A percentile compares a stretch with the other conserved stretches of the same genome.
phyloP scores from a whole-genome alignment of 2,888 invertebrate species.

The Perithous albicinctus region DNA sequence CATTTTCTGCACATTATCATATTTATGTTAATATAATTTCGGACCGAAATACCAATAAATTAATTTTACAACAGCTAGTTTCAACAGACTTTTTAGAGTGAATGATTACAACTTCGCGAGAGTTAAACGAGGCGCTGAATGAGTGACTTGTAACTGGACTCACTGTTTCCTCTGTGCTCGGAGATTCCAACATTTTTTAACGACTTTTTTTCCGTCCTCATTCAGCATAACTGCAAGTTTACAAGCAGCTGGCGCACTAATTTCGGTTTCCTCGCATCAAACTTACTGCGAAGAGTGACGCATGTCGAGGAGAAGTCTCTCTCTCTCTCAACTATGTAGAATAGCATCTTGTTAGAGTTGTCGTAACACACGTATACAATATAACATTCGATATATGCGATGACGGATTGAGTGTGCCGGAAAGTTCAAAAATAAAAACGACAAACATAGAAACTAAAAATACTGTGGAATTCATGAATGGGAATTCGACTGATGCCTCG shows the following conservation, averaged over 20 bases:
- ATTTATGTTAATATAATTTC: too few species aligned
- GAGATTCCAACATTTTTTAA: conserved; percentile 1
- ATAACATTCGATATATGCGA: not conserved
- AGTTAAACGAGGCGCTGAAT: not conserved
- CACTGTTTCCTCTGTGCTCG: not conserved
- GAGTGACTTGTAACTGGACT: not conserved
- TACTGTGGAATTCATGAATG: not conserved
- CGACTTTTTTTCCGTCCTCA: not conserved
- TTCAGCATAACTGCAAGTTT: not conserved
- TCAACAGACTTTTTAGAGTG: not conserved
- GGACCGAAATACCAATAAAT: too few species aligned
- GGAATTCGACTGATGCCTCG: too few species aligned
- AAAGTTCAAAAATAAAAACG: not conserved
- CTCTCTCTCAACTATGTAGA: not conserved
- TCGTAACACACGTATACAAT: not conserved
- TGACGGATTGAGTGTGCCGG: conserved; percentile 3
- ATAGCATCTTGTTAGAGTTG: not conserved
- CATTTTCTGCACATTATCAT: too few species aligned
- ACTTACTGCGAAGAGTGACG: conserved; percentile 8
- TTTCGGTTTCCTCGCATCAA: not conserved
- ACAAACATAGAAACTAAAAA: not conserved
- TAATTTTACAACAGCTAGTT: too few species aligned
- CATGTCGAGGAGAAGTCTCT: not conserved
- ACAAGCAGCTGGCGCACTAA: not conserved
- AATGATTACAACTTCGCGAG: not conserved